Conservation (phyloP, 2,797 vertebrate genomes). For the Fratercula arctica region DNA sequence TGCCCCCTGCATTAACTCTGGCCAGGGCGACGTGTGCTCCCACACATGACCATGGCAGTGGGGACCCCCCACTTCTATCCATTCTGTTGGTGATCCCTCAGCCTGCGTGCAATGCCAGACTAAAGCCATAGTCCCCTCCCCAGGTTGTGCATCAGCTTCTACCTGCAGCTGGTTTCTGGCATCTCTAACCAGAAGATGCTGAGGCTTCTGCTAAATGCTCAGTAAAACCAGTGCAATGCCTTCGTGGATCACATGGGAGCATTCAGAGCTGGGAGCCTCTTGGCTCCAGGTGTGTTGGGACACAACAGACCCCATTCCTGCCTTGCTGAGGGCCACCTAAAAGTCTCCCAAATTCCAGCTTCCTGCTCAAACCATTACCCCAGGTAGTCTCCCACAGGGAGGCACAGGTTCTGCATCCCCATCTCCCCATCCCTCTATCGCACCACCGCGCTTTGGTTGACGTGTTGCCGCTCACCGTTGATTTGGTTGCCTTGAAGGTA, state of each 20-base stretch:
- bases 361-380: not conserved
- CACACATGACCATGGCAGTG: accelerated
- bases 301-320: not conserved
- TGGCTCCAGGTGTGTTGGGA: not conserved
- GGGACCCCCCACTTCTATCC: not conserved
- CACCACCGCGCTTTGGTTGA: not conserved
- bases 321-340: not conserved
- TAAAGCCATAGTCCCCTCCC: not conserved
- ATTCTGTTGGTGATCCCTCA: not conserved
- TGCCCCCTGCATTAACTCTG: not conserved
- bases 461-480: slow-evolving; percentile 80
- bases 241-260: accelerated
- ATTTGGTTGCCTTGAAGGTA: slow-evolving; percentile 97
- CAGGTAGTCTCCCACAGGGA: accelerated
- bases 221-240: accelerated
- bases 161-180: not conserved
- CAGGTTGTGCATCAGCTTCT: not conserved
- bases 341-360: not conserved
- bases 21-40: not conserved
- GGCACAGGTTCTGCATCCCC: not conserved
- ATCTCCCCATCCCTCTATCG: not conserved
- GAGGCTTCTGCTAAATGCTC: not conserved
- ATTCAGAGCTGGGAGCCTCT: not conserved
- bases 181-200: not conserved
- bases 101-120: not conserved